Evolutionary conservation across 2,113 vertebrate species (phyloP), one percentile per base, ranked within the genome.

Genomic region (Nycticryphes semicollaris): DNA sequence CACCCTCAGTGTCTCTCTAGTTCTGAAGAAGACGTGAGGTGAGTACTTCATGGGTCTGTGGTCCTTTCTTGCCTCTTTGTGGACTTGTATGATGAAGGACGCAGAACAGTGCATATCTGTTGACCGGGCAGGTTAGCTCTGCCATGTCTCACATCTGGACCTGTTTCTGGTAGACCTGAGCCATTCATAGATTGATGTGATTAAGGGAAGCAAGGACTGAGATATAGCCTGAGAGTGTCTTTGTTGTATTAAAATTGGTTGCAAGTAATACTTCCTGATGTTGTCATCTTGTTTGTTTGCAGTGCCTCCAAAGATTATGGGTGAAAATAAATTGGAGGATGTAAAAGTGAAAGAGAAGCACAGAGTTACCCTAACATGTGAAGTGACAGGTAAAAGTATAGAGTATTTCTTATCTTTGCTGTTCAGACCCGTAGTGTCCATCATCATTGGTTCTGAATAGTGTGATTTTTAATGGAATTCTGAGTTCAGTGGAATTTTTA

Each of bases 341-440:
- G 93, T 99, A 63, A 99, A 99, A 96, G 98, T 99, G 35, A 99
- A 98, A 89, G 99, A 99, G 94, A 98, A 98, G 47, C 98, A 99
- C 25, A 96, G 96, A 82, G 93, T 99, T 33, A 99, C 98, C 15
- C 94, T 99, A 76, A 98, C 93, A 1, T 99, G 99, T 97, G 99
- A 99, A 96, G 99, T 97, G 31, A 98, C 98, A 98, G 99, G 99
- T 99, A 98, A 97, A 96, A 84, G 6, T 73, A 8, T 33, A 74
- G 12, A 43, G 6, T 75, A 8, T 59, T 31, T 51, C 33, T 76
- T 70, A 25, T 7, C 19, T 86, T 69, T 64, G 12, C 43, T 76
- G 18, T 28, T 82, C 16, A 48, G 5, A 72, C 51, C 16, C 7
- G 1, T 12, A 14, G 6, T 60, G 23, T n/a, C 3, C 0, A 7